phyloP scores from a whole-genome alignment of 2,888 invertebrate genomes.

The Caenorhabditis doughertyi region DNA sequence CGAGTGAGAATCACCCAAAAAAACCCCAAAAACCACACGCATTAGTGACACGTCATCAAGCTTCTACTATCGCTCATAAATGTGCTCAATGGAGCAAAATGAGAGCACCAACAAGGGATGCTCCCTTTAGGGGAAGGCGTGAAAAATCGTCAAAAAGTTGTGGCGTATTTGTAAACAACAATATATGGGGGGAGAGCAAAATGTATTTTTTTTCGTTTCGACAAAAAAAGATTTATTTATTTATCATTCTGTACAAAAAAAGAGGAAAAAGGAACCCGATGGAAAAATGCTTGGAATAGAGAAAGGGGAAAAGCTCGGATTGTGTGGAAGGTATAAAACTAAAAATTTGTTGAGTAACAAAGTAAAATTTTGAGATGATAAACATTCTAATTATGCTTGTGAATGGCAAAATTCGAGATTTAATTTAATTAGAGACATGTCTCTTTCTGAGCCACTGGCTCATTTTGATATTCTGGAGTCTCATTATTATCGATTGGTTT shows the following conservation, averaged over 20 bases:
- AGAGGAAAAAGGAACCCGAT: background rate
- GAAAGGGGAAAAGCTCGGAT: background rate
- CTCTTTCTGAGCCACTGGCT: constrained; percentile 31
- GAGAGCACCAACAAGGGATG: too few species aligned
- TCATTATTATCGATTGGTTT: background rate
- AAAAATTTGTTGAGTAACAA: background rate
- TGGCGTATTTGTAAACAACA: background rate
- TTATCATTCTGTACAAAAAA: constrained; percentile 5
- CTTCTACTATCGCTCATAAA: background rate
- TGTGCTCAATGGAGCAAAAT: background rate
- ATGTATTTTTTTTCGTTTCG: background rate
- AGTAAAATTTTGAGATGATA: too few species aligned
- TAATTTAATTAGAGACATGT: constrained; percentile 16
- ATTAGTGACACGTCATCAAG: background rate
- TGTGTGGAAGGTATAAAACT: background rate
- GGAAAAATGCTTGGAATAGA: constrained; percentile 2
- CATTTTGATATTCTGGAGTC: constrained; percentile 4
- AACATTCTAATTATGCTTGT: too few species aligned
- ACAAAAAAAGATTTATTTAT: constrained; percentile 10
- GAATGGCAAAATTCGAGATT: background rate
- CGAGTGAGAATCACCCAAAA: background rate
- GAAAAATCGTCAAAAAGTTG: background rate
- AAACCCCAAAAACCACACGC: background rate
- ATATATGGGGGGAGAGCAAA: background rate
- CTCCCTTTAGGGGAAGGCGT: too few species aligned